Evolutionary conservation across 2,797 vertebrate species (phyloP).

Genomic region (Microctenopoma lineatum): DNA sequence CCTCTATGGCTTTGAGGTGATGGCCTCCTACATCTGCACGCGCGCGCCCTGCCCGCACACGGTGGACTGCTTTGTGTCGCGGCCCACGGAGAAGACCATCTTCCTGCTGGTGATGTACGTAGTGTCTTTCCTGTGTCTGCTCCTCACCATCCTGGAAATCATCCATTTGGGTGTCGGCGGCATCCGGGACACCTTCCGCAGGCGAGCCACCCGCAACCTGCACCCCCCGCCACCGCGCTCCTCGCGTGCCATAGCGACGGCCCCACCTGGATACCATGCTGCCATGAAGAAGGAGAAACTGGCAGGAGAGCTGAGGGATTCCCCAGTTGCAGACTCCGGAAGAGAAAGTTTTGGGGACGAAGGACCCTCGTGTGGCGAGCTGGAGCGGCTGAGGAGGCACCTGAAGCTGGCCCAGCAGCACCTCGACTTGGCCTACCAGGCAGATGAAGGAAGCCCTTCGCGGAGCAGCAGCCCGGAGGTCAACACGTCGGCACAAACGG

Average conservation of each 20-base stretch:
- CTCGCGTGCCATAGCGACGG: constrained; percentile 60
- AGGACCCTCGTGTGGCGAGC: constrained; percentile 71
- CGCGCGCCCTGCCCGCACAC: constrained; percentile 89
- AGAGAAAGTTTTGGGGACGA: constrained; percentile 78
- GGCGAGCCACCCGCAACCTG: constrained; percentile 18
- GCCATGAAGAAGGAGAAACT: constrained; percentile 83
- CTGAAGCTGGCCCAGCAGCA: constrained; percentile 90
- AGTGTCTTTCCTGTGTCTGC: constrained; percentile 87
- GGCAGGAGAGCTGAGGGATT: constrained; percentile 78
- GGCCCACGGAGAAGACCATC: constrained; percentile 92
- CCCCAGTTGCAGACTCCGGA: constrained; percentile 71
- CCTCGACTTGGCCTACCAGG: constrained; percentile 87
- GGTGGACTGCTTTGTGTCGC: constrained; percentile 91
- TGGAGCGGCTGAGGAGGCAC: constrained; percentile 86
- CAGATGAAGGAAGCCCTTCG: constrained; percentile 78
- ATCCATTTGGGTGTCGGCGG: constrained; percentile 86
- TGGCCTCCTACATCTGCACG: constrained; percentile 85
- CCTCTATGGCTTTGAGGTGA: constrained; percentile 88
- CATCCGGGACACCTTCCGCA: constrained; percentile 83
- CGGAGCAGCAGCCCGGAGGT: constrained; percentile 89
- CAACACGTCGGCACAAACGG: constrained; percentile 77
- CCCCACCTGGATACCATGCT: constrained; percentile 87
- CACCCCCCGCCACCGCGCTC: not conserved
- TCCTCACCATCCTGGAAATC: constrained; percentile 88
- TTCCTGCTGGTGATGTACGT: constrained; percentile 92